Percentiles rank a stretch among this genome's conserved stretches.
Evolutionary conservation across 2,888 invertebrate species (phyloP).

Genomic region (Protophormia terraenovae): DNA sequence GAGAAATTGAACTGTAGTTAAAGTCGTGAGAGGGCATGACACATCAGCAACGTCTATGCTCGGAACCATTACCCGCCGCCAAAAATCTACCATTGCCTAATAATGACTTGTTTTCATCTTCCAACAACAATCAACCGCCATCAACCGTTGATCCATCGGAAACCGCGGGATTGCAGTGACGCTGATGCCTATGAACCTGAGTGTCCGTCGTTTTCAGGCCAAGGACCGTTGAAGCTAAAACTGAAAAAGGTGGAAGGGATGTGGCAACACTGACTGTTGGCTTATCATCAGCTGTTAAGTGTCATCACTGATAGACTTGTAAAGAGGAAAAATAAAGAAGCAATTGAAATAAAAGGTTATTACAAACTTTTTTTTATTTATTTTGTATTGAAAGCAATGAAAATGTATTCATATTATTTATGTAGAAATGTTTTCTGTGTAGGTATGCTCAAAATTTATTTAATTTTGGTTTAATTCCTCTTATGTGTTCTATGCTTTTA

Average conservation of each 20-base stretch:
- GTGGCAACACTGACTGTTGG: conserved; percentile 32
- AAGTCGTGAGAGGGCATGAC: conserved; percentile 39
- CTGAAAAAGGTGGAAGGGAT: conserved; percentile 43
- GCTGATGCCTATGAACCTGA: neutral
- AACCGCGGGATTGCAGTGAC: neutral
- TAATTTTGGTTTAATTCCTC: no score
- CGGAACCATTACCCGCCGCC: neutral
- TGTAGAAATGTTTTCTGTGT: no score
- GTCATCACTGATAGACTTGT: no score
- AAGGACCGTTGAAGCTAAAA: conserved; percentile 43
- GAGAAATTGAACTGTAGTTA: conserved; percentile 56
- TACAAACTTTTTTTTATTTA: no score
- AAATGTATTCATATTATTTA: no score
- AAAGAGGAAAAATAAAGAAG: no score
- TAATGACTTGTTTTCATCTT: conserved; percentile 20
- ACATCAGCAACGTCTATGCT: conserved; percentile 24
- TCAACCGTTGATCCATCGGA: conserved; percentile 15
- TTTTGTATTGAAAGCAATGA: no score
- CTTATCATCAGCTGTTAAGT: no score
- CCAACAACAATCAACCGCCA: conserved; percentile 34
- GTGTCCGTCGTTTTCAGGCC: neutral
- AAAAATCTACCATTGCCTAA: conserved; percentile 12
- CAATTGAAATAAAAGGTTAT: no score
- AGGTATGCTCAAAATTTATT: no score
- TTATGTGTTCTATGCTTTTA: no score